Evolutionary conservation across 2,113 vertebrate genomes (phyloP).

Genomic region (Jacana jacana): DNA sequence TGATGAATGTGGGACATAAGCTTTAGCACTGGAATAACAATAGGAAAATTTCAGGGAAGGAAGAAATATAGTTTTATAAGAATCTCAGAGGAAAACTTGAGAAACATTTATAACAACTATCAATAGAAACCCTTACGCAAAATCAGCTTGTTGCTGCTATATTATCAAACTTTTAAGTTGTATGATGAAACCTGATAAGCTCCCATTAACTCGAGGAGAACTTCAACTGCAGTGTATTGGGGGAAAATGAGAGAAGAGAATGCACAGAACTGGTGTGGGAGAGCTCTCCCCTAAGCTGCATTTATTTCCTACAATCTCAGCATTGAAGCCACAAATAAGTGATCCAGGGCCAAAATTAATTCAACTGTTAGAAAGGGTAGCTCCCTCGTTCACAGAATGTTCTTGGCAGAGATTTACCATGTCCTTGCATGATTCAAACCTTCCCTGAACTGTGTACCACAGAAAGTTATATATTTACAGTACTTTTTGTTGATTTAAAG

Average conservation of each 20-base stretch:
- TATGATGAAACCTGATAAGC: not conserved
- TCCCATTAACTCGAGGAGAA: not conserved
- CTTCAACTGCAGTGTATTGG: not conserved
- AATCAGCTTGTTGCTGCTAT: not conserved
- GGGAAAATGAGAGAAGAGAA: not conserved
- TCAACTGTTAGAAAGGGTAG: not conserved
- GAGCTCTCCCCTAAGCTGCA: not conserved
- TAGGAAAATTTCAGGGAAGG: not conserved
- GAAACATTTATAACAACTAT: not conserved
- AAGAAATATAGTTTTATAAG: not conserved
- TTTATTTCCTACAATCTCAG: not conserved
- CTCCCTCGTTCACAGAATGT: not conserved
- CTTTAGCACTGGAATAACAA: not conserved
- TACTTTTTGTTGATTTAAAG: not conserved
- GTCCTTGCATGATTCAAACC: not conserved
- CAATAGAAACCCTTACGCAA: not conserved
- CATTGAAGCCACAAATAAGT: not conserved
- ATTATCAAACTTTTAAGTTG: not conserved
- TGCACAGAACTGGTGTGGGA: not conserved
- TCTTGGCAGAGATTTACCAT: not conserved
- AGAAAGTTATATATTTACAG: not conserved
- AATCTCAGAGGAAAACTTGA: not conserved
- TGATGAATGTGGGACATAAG: not conserved
- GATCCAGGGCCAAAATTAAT: not conserved
- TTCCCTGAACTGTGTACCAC: not conserved